Percentiles rank a stretch among this genome's conserved stretches.
Evolutionary conservation across 1,140 invertebrate genomes (phyloP).

Genomic region (Anoplophora glabripennis): DNA sequence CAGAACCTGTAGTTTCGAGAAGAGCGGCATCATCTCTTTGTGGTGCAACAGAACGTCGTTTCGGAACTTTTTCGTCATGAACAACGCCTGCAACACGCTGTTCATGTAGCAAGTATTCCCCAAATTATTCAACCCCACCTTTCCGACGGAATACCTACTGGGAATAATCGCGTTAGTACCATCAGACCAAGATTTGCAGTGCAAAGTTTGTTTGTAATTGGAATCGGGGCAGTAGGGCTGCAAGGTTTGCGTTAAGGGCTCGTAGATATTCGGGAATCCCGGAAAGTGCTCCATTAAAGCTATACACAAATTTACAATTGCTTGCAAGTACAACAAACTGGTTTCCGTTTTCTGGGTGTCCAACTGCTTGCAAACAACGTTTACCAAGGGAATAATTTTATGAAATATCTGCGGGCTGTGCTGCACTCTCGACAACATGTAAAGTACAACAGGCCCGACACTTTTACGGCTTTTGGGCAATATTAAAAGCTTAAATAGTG

Average conservation of each 20-base stretch:
- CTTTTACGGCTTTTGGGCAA: slow-evolving; percentile 50
- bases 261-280: slow-evolving; percentile 49
- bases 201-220: slow-evolving; percentile 30
- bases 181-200: slow-evolving; percentile 36
- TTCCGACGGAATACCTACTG: slow-evolving; percentile 46
- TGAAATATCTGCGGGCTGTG: slow-evolving; percentile 50
- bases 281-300: slow-evolving; percentile 53
- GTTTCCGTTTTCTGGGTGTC: slow-evolving; percentile 48
- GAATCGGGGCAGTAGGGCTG: slow-evolving; percentile 21
- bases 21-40: slow-evolving; percentile 53
- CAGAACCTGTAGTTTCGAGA: slow-evolving; percentile 67
- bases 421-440: slow-evolving; percentile 54
- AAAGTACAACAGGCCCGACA: slow-evolving; percentile 53
- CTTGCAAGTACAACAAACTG: slow-evolving; percentile 49
- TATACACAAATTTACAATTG: slow-evolving; percentile 52
- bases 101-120: slow-evolving; percentile 90
- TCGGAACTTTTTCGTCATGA: slow-evolving; percentile 72
- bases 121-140: slow-evolving; percentile 78
- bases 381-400: slow-evolving; percentile 49
- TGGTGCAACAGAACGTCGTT: slow-evolving; percentile 57
- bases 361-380: slow-evolving; percentile 41
- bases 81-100: slow-evolving; percentile 76
- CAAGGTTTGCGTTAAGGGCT: slow-evolving; percentile 36
- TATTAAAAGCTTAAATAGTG: slow-evolving; percentile 48
- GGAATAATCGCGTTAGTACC: slow-evolving; percentile 4